Base-by-base conservation (phyloP, 2,888 invertebrate species). In the Sphaerophoria rueppellii region DNA sequence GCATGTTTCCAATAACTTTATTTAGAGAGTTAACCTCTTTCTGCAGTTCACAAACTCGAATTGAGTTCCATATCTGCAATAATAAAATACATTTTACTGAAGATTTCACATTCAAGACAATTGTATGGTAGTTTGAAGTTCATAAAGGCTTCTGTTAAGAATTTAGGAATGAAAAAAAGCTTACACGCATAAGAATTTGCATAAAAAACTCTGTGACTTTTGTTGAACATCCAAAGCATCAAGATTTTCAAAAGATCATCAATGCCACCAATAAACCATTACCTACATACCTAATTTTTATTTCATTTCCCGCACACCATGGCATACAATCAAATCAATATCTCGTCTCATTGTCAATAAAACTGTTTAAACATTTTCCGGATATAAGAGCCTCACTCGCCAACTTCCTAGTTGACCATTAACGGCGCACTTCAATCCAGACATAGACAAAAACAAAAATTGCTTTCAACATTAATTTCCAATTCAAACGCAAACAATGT, bases 21-120 rank as follows among this genome's bases (percentile, higher is more conserved):
- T 89, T 88, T 60, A 92, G 86, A 11, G 86, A 81, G 32, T 88
- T 87, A n/a, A 91, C 87, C 85, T 92, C 90, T 57, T 86, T 88
- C 78, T 91, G 89, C 67, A 91, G 85, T 70, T 89, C 88, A 12
- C 88, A 86, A 48, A 90, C 87, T 32, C 90, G 90, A 80, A 88
- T 85, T n/a, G 89, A 87, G 77, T 91, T 90, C 90, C 90, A 91
- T 83, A 91, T 89, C 91, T 91, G 86, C 35, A 88, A 88, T 82
- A 71, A 58, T 60, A 67, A 52, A 70, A 32, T 40, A 34, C 4
- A 34, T 43, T 24, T n/a, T 5, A 61, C n/a, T 24, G 24, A 24
- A 24, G 24, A 24, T 24, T 24, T 24, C 24, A 2, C 1, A 24
- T 24, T 24, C 24, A 2, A 24, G 24, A 24, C 24, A 24, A 24